phyloP scores from a whole-genome alignment of 2,113 vertebrate species.

The Paedocypris sp. region DNA sequence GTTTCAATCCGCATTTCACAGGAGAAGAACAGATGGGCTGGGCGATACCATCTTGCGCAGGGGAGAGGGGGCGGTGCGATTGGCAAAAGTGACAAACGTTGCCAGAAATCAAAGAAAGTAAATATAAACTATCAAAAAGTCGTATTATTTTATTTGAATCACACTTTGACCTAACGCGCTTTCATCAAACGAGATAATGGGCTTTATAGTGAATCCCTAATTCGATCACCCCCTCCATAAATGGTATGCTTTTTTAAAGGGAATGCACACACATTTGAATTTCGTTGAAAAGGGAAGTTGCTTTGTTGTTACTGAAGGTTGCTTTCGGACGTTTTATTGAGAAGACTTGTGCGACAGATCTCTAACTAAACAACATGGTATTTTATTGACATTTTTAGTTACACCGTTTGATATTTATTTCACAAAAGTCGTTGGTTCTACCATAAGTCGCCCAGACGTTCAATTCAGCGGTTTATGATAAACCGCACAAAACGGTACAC shows the following conservation, averaged over 20 bases:
- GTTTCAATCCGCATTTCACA: slow-evolving; percentile 53
- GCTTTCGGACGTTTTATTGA: not conserved
- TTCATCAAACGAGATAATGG: too few species aligned
- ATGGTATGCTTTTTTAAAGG: slow-evolving; percentile 54
- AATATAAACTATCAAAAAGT: too few species aligned
- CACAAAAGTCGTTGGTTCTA: too few species aligned
- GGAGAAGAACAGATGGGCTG: slow-evolving; percentile 61
- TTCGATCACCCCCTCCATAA: not conserved
- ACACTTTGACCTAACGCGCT: too few species aligned
- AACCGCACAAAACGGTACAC: too few species aligned
- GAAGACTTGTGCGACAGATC: not conserved
- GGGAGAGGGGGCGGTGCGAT: not conserved
- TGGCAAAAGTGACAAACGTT: too few species aligned
- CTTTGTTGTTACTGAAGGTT: slow-evolving; percentile 3
- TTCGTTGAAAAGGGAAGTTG: slow-evolving; percentile 14
- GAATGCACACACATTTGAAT: slow-evolving; percentile 42
- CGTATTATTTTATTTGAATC: too few species aligned
- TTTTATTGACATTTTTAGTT: not conserved
- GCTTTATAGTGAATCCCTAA: too few species aligned
- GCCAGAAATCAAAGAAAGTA: too few species aligned
- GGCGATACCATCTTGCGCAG: slow-evolving; percentile 43
- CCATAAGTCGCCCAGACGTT: not conserved
- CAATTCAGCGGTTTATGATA: too few species aligned
- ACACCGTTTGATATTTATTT: too few species aligned
- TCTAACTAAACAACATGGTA: not conserved